Conservation (phyloP, 2,797 vertebrate genomes). For the Anguilla marmorata region DNA sequence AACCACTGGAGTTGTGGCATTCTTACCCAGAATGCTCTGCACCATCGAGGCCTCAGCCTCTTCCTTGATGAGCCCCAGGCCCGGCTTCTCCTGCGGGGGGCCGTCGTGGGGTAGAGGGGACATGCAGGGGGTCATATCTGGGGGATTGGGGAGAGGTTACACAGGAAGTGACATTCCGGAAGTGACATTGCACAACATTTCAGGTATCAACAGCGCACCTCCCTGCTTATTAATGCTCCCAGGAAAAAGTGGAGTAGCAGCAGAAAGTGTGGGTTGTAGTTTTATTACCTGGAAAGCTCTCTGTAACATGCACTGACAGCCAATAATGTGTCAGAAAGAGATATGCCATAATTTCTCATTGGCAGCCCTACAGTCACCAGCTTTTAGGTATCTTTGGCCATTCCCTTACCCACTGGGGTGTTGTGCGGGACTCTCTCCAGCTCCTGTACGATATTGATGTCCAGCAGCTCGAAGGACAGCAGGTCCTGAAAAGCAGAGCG, state of each 20-base stretch:
- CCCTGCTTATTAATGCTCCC: neutral
- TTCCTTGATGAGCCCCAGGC: constrained; percentile 73
- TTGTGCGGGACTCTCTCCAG: constrained; percentile 92
- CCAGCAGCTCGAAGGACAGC: constrained; percentile 93
- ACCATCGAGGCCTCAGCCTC: constrained; percentile 73
- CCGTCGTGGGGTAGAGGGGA: constrained; percentile 85
- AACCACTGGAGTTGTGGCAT: neutral
- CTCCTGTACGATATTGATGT: constrained; percentile 96
- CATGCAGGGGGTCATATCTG: constrained; percentile 91
- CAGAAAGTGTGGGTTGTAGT: neutral
- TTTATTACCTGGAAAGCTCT: neutral
- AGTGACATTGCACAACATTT: neutral
- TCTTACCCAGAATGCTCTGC: constrained; percentile 80
- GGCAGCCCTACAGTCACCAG: neutral
- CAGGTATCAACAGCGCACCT: neutral
- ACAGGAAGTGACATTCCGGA: neutral
- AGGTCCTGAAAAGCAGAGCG: constrained; percentile 77
- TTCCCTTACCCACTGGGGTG: constrained; percentile 85
- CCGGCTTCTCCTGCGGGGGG: constrained; percentile 75
- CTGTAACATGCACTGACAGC: neutral
- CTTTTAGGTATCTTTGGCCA: neutral
- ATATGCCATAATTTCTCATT: neutral
- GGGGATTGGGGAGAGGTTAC: constrained; percentile 33
- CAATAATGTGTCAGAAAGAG: neutral
- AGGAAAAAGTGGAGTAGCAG: constrained; percentile 11